Evolutionary conservation across 2,113 vertebrate genomes (phyloP).

Genomic region (Alligator sinensis): DNA sequence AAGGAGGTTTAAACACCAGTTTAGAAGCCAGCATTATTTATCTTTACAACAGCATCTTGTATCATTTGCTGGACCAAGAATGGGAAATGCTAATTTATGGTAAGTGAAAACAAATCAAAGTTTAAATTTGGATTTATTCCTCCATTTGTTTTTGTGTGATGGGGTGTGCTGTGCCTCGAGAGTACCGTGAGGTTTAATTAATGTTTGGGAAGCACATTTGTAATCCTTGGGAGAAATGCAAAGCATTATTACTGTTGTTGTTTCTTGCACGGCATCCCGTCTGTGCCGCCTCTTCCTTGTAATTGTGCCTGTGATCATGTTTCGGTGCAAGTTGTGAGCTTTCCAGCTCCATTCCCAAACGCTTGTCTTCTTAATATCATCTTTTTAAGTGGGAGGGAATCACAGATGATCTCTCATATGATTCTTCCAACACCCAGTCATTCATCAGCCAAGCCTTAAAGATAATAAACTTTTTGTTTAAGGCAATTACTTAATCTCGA

Average conservation of each 20-base stretch:
- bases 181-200: constrained; percentile 36
- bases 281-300: neutral
- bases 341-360: constrained; percentile 28
- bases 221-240: constrained; percentile 17
- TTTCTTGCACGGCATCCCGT: constrained; percentile 10
- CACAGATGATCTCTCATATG: constrained; percentile 78
- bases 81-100: neutral
- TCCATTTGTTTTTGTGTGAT: constrained; percentile 4
- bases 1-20: neutral
- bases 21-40: neutral
- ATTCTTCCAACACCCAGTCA: constrained; percentile 78
- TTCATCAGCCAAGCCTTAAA: constrained; percentile 85
- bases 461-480: constrained; percentile 88
- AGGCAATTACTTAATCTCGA: constrained; percentile 91
- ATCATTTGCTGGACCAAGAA: neutral
- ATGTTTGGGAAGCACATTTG: constrained; percentile 39
- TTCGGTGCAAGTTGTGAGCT: neutral
- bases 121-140: constrained; percentile 39
- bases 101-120: neutral
- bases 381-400: constrained; percentile 65
- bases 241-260: neutral
- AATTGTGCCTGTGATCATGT: neutral
- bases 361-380: constrained; percentile 25
- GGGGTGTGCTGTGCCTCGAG: constrained; percentile 40
- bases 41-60: neutral